Percentiles rank a stretch among this genome's conserved stretches.
Conservation (phyloP, 2,888 invertebrate species). For the Lamellibrachia columna region DNA sequence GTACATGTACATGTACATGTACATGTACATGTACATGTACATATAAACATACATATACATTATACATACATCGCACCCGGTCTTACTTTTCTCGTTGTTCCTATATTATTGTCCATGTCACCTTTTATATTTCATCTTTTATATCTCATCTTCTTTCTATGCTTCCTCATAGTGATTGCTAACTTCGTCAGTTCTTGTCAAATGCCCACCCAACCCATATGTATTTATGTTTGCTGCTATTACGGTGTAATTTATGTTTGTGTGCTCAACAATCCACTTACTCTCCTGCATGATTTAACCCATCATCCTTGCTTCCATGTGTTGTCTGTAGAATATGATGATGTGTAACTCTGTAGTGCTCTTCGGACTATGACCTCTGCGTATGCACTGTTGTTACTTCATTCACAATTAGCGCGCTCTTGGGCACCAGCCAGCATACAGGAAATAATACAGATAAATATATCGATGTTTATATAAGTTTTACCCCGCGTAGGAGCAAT, state of each 20-base stretch:
- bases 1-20: background rate
- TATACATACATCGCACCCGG: background rate
- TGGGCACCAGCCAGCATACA: background rate
- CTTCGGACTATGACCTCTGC: too few species aligned
- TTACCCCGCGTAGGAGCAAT: background rate
- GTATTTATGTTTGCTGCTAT: too few species aligned
- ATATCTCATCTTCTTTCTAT: background rate
- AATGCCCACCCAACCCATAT: too few species aligned
- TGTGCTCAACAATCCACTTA: background rate
- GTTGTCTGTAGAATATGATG: background rate
- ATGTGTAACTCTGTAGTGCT: too few species aligned
- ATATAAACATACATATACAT: background rate
- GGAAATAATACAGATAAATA: background rate
- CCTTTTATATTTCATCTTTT: background rate
- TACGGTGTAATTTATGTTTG: background rate
- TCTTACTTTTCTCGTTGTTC: background rate
- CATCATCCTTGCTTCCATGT: background rate
- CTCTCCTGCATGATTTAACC: background rate
- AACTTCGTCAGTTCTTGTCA: background rate
- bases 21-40: too few species aligned
- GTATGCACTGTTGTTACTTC: too few species aligned
- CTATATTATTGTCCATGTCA: background rate
- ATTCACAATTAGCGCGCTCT: too few species aligned
- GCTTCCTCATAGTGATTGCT: background rate
- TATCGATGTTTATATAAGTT: background rate